Evolutionary conservation across 1,140 invertebrate species (phyloP).

Genomic region (Drosophila erecta): DNA sequence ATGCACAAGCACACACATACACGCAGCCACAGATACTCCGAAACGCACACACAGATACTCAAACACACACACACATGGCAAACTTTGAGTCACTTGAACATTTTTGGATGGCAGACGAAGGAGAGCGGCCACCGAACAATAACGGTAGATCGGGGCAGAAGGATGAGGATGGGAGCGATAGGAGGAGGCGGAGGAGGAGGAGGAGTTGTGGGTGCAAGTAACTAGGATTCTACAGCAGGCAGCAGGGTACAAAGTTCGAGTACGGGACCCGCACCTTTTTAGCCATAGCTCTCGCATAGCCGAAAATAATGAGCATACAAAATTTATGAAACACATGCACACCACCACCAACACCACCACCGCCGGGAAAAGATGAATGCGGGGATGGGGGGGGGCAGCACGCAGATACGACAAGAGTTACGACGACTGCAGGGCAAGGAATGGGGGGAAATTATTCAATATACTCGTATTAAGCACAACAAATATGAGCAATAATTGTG

Average conservation of each 20-base stretch:
- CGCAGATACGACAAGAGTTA: slow-evolving; percentile 1
- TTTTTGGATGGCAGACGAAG: slow-evolving; percentile 35
- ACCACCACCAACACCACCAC: not conserved
- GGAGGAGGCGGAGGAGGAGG: not conserved
- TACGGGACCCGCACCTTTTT: slow-evolving; percentile 50
- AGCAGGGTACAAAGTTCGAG: not conserved
- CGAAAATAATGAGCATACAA: slow-evolving; percentile 72
- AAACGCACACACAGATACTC: not conserved
- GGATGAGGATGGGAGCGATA: no score
- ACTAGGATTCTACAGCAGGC: not conserved
- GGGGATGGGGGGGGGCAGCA: slow-evolving; percentile 8
- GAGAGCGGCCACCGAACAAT: slow-evolving; percentile 19
- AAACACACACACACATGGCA: slow-evolving; percentile 12
- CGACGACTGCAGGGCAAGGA: not conserved
- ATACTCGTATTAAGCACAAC: no score
- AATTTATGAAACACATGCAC: slow-evolving; percentile 64
- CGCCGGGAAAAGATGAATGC: slow-evolving; percentile 1
- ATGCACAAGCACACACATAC: not conserved
- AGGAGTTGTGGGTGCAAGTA: not conserved
- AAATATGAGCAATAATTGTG: no score
- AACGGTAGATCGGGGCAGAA: slow-evolving; percentile 7
- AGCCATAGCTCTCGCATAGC: slow-evolving; percentile 63
- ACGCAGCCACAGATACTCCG: not conserved
- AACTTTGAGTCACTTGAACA: slow-evolving; percentile 54
- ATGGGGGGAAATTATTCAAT: not conserved